Evolutionary conservation across 1,140 invertebrate genomes (phyloP), one percentile per base, ranked within the genome.

Genomic region (Heliconius congener): DNA sequence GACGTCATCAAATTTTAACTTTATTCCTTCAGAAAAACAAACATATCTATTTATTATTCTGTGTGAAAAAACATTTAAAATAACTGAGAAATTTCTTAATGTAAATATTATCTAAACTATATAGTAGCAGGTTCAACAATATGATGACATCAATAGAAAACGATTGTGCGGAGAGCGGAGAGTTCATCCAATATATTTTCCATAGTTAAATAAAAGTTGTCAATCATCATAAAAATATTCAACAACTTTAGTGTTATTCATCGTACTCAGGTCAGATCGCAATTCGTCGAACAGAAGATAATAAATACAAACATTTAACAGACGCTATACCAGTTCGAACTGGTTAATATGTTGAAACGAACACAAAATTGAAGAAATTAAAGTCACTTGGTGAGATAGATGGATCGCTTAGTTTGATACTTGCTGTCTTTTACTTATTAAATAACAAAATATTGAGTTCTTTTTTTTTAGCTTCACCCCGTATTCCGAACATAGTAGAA

Each of bases 251-350:
- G 1, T 13, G 6, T 66, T 66, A 27, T 30, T 66, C 16, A 66
- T 66, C n/a, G 60, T 13, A n/a, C 60, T 66, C 9, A 27, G 60
- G 23, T 27, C 60, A 66, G 27, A 23, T 66, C 60, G 23, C 60
- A 66, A 66, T 66, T 66, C 60, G 60, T 66, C 60, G 60, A 66
- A 30, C 23, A 66, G 60, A n/a, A 3, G 23, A 66, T 66, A 66
- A 66, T 66, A 66, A 66, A 66, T 23, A 66, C 60, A 66, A 66
- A 66, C 60, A 66, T 11, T 66, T 30, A 66, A 66, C 60, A 66
- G 60, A 66, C 11, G n/a, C 23, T 30, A 5, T 5, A 30, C 60
- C 27, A 30, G 60, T 66, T 66, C 11, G 60, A 66, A 66, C 60
- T 66, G 60, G 60, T 46, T 46, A 11, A 66, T 66, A 66, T 66